Conservation (phyloP, 2,113 vertebrate genomes). For the Gymnogyps californianus region DNA sequence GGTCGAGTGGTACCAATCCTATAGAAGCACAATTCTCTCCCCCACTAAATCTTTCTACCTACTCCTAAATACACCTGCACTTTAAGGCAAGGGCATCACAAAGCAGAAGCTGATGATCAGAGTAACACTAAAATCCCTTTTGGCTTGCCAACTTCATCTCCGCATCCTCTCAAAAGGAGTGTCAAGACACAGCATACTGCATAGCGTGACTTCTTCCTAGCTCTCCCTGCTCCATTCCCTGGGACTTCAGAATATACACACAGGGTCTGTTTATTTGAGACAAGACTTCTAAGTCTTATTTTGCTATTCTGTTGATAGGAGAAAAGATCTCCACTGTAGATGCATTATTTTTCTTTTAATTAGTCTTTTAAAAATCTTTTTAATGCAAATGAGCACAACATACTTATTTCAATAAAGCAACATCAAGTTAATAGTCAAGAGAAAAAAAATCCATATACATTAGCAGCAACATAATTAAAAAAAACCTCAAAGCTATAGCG, state of each 20-base stretch:
- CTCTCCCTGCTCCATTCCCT: neutral
- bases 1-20: neutral
- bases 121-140: neutral
- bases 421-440: neutral
- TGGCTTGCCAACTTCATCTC: neutral
- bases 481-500: neutral
- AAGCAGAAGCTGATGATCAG: neutral
- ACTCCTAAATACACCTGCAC: neutral
- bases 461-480: neutral
- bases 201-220: rapidly evolving
- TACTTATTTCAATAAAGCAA: neutral
- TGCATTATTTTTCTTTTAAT: neutral
- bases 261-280: neutral
- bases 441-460: neutral
- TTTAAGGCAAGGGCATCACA: neutral
- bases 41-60: neutral
- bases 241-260: neutral
- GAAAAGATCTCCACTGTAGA: neutral
- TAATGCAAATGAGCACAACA: neutral
- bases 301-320: neutral
- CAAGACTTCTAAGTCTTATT: neutral
- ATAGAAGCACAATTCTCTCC: neutral
- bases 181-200: neutral
- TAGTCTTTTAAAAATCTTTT: neutral
- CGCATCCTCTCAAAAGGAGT: neutral